Evolutionary conservation across 2,888 invertebrate genomes (phyloP), one percentile per base, ranked within the genome.

Genomic region (Eucera pruinosa): DNA sequence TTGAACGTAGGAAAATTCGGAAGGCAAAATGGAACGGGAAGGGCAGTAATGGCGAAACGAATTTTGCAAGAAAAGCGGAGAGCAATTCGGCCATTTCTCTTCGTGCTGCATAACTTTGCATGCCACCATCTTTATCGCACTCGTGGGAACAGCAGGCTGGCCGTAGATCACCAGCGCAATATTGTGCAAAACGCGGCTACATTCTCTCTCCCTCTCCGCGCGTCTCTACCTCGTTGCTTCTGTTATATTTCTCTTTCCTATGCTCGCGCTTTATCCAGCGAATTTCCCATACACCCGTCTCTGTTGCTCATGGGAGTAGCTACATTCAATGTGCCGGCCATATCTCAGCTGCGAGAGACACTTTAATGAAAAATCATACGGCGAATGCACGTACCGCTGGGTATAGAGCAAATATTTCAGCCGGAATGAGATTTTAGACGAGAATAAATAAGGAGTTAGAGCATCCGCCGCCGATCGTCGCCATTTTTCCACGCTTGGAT

Each of bases 361-460:
- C 89, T 91, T 91, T 92, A 91, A 92, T 92, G 91, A 91, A 91
- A 92, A 92, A 91, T 92, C 91, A 92, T 91, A 90, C 90, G 88
- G 87, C 83, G 89, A 90, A 86, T 82, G 86, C 88, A 86, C 87
- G 88, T 87, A 84, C 86, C 85, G 79, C 68, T 75, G 82, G 84
- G 78, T 84, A 86, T 82, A 86, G 83, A 73, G 80, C 83, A 80
- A 85, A 88, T 89, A 88, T 89, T 90, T 90, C 90, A 89, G 86
- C 78, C 80, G 85, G 88, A 91, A 90, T 90, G 89, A 89, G 90
- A 90, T 90, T 89, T 89, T 89, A 89, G 91, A 90, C 90, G 88
- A 90, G 89, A 89, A 90, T 90, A 90, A 90, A 90, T 90, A 91
- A 84, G 85, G 66, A 82, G 81, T 80, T 72, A 69, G 80, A 71